Evolutionary conservation across 2,797 vertebrate genomes (phyloP).

Genomic region (Erethizon dorsatum): DNA sequence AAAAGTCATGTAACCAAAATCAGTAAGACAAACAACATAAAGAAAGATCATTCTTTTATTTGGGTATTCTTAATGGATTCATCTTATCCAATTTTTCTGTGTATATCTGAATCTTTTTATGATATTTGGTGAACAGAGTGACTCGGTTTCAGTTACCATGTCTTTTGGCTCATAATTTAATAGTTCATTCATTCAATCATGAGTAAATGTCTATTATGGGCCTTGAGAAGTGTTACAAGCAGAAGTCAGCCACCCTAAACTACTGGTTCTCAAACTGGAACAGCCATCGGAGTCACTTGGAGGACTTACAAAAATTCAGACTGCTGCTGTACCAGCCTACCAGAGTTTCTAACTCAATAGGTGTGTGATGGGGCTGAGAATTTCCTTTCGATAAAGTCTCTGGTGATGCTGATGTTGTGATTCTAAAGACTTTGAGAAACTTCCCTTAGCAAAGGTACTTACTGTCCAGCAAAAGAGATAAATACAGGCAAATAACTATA

Average conservation of each 20-base stretch:
- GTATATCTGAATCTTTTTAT: slow-evolving; percentile 10
- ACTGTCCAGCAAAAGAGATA: neutral
- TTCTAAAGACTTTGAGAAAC: neutral
- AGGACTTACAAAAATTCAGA: neutral
- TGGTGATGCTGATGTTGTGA: neutral
- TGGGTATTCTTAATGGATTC: slow-evolving; percentile 23
- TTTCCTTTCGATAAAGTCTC: neutral
- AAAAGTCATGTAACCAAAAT: slow-evolving; percentile 29
- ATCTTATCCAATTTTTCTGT: slow-evolving; percentile 14
- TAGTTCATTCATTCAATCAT: neutral
- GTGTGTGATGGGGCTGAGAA: neutral
- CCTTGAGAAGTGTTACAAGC: slow-evolving; percentile 7
- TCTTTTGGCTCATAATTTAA: slow-evolving; percentile 3
- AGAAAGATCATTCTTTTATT: slow-evolving; percentile 44
- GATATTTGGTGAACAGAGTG: neutral
- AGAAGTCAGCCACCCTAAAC: neutral
- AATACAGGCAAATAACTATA: neutral
- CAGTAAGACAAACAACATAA: neutral
- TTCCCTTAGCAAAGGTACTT: neutral
- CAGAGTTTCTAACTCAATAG: neutral
- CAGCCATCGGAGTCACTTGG: neutral
- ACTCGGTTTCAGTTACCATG: neutral
- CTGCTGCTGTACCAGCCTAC: neutral
- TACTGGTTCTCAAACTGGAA: neutral
- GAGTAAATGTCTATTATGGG: neutral